A percentile compares a stretch with the other conserved stretches of the same genome.
phyloP scores from a whole-genome alignment of 92 coral and sea anemone species.

The Paragorgia papillata region DNA sequence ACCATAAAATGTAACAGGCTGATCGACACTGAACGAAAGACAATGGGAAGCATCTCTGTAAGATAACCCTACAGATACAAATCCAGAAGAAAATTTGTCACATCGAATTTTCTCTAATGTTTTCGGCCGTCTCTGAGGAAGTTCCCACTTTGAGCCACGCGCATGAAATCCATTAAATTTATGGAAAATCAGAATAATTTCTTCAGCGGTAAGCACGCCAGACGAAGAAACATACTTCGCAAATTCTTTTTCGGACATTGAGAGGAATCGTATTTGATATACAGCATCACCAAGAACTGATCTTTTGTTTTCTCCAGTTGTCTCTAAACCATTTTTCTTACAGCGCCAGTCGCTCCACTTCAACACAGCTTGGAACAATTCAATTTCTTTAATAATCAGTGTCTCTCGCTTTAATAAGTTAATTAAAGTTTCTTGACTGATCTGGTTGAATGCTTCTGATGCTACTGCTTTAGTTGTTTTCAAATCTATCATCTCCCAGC shows the following conservation, averaged over 20 bases:
- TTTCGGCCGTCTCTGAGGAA: no score
- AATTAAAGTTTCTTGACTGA: constrained; percentile 48
- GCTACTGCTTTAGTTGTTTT: constrained; percentile 45
- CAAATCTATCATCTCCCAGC: constrained; percentile 62
- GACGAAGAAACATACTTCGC: constrained; percentile 60
- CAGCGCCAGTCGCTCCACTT: constrained; percentile 59
- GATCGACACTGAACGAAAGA: constrained; percentile 65
- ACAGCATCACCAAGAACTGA: constrained; percentile 40
- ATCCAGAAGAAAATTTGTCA: no score
- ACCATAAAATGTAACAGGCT: constrained; percentile 62
- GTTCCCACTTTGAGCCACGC: no score
- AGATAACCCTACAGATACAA: not conserved
- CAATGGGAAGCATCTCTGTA: constrained; percentile 51
- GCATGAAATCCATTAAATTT: constrained; percentile 45
- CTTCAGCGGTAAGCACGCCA: constrained; percentile 63
- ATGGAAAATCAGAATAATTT: constrained; percentile 56
- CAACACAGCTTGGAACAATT: constrained; percentile 65
- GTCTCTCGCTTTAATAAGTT: constrained; percentile 61
- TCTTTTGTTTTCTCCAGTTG: constrained; percentile 20
- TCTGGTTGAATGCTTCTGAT: constrained; percentile 60
- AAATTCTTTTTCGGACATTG: constrained; percentile 74
- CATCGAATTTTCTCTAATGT: no score
- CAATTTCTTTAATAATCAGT: constrained; percentile 65
- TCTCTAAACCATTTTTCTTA: constrained; percentile 18
- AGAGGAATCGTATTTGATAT: constrained; percentile 70